Conservation (phyloP, 2,797 vertebrate genomes). For the Tangara arthus region DNA sequence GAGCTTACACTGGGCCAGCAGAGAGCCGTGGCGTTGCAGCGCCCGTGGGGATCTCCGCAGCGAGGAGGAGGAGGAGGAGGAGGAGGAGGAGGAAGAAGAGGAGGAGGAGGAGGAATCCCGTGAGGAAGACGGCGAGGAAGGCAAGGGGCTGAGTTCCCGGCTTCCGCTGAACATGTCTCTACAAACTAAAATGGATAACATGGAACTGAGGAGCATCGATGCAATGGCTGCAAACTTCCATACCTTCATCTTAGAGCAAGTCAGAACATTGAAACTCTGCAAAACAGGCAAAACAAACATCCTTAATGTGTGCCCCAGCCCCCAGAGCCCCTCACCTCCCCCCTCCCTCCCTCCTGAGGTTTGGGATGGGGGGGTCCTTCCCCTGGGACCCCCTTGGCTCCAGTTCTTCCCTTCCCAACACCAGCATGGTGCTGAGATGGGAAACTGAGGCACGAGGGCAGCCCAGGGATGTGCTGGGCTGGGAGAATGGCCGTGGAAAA, state of each 20-base stretch:
- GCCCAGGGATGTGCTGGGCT: not conserved
- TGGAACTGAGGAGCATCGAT: conserved; percentile 89
- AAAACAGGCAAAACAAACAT: conserved; percentile 68
- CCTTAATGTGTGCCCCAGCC: not conserved
- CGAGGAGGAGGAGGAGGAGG: conserved; percentile 35
- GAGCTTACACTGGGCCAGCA: conserved; percentile 91
- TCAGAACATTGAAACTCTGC: conserved; percentile 91
- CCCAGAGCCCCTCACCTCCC: fast-evolving
- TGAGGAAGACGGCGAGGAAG: conserved; percentile 50
- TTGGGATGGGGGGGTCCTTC: fast-evolving
- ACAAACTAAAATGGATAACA: conserved; percentile 88
- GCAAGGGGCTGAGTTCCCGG: conserved; percentile 49
- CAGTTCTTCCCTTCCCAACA: fast-evolving
- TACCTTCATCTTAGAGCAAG: conserved; percentile 97
- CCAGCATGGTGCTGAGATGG: fast-evolving
- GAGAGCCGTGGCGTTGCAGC: conserved; percentile 78
- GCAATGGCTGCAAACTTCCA: conserved; percentile 93
- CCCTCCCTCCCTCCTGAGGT: not conserved
- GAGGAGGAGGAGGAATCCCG: not conserved
- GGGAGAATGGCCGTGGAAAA: fast-evolving
- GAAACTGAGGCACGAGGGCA: not conserved
- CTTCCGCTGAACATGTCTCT: conserved; percentile 81
- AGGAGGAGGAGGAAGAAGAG: conserved; percentile 17
- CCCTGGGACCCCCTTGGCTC: not conserved
- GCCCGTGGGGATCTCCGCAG: conserved; percentile 81